Evolutionary conservation across 2,113 vertebrate species (phyloP), one percentile per base, ranked within the genome.

Genomic region (Oncorhynchus masou): DNA sequence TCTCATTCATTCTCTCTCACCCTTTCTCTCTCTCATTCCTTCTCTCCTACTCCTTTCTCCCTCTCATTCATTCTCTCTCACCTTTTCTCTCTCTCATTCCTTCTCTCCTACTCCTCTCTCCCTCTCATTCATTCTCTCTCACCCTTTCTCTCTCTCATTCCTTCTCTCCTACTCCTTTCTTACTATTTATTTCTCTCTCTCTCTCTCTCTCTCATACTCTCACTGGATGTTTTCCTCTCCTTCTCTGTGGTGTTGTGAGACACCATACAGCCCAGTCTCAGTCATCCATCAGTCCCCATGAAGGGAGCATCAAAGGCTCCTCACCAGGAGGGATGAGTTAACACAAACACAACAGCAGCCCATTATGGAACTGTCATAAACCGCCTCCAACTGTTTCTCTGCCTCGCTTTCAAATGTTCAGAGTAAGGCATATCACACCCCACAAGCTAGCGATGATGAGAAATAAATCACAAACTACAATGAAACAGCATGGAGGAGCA

Each of bases 271-370:
- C 76, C 80, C 71, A 49, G 71, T 79, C 85, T 85, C 83, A 60
- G 27, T 75, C 86, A 81, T 87, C 84, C 79, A 82, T 89, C 88
- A 80, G 84, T 84, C 79, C 77, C 79, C 60, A 64, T 69, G 80
- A 82, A 82, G 81, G 71, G 72, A 84, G 77, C 86, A 87, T 87
- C 89, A 85, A 48, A 86, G 82, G 59, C 75, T 73, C 79, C 76
- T 81, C 85, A 84, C 78, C 74, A 80, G 87, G 86, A 88, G 84
- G 83, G 75, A 68, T 77, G 78, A 71, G 78, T 79, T 66, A 84
- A 85, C 87, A 88, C 78, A 76, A 72, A 81, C 84, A 80, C 81
- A 82, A 81, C 70, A 67, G 45, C 85, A 78, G 77, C 73, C 84
- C 83, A 86, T 87, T 85, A 85, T 79, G 64, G 79, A 84, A 65